These are phyloP conservation scores for Synergus laeviventris DNA, from an alignment of 2,888 invertebrate genomes.

Conservation along the genomic window DNA sequence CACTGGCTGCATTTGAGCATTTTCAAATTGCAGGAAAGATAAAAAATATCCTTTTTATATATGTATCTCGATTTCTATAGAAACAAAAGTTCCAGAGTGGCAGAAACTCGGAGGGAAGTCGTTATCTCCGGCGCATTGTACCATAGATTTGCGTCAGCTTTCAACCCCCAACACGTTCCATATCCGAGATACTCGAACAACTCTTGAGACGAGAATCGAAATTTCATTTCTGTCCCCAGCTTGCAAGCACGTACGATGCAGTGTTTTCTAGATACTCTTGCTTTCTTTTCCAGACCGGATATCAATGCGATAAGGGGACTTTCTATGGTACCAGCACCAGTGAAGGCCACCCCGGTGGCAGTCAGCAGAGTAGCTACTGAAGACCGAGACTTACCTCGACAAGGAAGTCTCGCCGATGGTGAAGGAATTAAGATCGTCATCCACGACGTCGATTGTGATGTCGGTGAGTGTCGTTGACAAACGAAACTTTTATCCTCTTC, in stretches of 20 bases:
- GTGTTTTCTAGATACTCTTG: conserved; percentile 31
- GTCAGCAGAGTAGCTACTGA: conserved; percentile 81
- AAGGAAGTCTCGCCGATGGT: conserved; percentile 92
- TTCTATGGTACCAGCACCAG: conserved; percentile 73
- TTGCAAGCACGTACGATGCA: conserved; percentile 8
- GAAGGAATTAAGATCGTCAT: conserved; percentile 95
- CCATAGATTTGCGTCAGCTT: conserved; percentile 36
- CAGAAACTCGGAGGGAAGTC: conserved; percentile 21
- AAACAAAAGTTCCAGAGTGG: conserved; percentile 5
- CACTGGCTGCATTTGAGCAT: not conserved
- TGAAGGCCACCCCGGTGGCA: conserved; percentile 76
- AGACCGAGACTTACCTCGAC: conserved; percentile 81
- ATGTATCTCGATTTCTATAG: not conserved
- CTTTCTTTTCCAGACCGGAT: conserved; percentile 81
- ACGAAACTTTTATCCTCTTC: conserved; percentile 1
- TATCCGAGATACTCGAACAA: conserved; percentile 41
- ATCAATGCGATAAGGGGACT: conserved; percentile 79
- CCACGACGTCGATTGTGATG: conserved; percentile 87
- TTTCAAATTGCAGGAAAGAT: not conserved
- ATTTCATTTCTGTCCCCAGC: conserved; percentile 11
- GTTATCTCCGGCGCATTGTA: conserved; percentile 27
- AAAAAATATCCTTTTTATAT: not conserved
- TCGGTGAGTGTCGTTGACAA: conserved; percentile 65
- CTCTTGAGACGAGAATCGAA: conserved; percentile 33
- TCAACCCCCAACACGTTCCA: conserved; percentile 18